Conservation (phyloP, 2,888 invertebrate species). For the Candidula unifasciata region DNA sequence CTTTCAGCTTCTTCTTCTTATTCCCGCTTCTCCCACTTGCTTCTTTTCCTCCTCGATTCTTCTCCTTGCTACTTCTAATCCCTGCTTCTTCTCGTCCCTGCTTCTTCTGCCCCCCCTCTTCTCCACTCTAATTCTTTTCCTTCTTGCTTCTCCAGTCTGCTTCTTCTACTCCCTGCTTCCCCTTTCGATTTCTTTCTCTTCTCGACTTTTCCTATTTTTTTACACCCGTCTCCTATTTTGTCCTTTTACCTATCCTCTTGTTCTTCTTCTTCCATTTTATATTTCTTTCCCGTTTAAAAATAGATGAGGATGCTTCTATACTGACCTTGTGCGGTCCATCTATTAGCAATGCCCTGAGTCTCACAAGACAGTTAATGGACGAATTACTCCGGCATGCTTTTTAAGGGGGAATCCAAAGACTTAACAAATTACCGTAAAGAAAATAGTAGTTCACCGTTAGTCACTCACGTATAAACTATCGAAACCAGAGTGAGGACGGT, state of each 20-base stretch:
- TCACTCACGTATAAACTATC: no score
- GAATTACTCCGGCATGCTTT: no score
- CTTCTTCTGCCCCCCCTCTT: not conserved
- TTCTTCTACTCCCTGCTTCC: not conserved
- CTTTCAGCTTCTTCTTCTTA: not conserved
- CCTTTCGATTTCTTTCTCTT: not conserved
- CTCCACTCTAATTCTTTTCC: not conserved
- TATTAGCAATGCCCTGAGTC: no score
- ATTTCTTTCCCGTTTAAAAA: no score
- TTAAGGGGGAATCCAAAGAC: no score
- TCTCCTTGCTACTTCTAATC: not conserved
- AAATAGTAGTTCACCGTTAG: no score
- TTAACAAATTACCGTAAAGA: no score
- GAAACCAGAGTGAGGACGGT: no score
- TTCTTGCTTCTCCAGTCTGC: not conserved
- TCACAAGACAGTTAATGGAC: no score
- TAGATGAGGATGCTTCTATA: no score
- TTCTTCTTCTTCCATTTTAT: not conserved
- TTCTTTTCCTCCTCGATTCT: not conserved
- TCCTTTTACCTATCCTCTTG: slow-evolving; percentile 7
- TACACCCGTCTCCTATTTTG: not conserved
- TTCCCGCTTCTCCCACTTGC: not conserved
- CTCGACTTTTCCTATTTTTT: not conserved
- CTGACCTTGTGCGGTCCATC: no score
- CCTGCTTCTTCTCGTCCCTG: not conserved